Percentiles rank a stretch among this genome's conserved stretches.
Evolutionary conservation across 1,140 invertebrate genomes (phyloP).

Genomic region (Procambarus clarkii): DNA sequence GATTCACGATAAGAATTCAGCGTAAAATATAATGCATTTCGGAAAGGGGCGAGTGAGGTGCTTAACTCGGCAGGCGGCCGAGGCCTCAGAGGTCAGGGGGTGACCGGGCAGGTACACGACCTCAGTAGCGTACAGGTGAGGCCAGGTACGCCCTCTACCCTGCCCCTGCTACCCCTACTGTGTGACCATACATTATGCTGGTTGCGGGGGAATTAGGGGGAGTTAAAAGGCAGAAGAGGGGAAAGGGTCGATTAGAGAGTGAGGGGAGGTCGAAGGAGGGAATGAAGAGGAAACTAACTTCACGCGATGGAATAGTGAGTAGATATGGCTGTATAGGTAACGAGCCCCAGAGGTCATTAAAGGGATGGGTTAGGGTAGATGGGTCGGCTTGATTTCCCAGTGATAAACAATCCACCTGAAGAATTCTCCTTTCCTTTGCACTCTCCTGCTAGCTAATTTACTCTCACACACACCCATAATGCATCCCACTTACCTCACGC

Average conservation of each 20-base stretch:
- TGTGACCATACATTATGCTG: background rate
- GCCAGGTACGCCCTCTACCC: background rate
- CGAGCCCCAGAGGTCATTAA: slow-evolving; percentile 57
- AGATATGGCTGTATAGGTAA: slow-evolving; percentile 23
- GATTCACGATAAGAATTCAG: too few relatives aligned
- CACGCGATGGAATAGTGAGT: background rate
- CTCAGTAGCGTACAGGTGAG: background rate
- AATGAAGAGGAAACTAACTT: too few relatives aligned
- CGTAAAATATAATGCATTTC: too few relatives aligned
- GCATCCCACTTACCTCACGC: background rate
- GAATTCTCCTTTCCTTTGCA: background rate
- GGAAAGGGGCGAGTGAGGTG: too few relatives aligned
- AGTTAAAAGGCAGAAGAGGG: too few relatives aligned
- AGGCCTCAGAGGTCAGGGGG: too few relatives aligned
- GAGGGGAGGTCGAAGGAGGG: too few relatives aligned
- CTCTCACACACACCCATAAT: background rate
- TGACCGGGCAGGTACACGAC: too few relatives aligned
- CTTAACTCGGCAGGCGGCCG: too few relatives aligned
- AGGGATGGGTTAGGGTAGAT: slow-evolving; percentile 58
- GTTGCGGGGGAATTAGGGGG: too few relatives aligned
- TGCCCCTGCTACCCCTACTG: background rate
- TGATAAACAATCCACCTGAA: slow-evolving; percentile 28
- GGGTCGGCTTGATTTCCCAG: slow-evolving; percentile 44
- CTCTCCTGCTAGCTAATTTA: background rate
- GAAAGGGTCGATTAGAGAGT: too few relatives aligned